Base-by-base conservation (phyloP, 2,797 vertebrate genomes). In the Prunella strophiata region DNA sequence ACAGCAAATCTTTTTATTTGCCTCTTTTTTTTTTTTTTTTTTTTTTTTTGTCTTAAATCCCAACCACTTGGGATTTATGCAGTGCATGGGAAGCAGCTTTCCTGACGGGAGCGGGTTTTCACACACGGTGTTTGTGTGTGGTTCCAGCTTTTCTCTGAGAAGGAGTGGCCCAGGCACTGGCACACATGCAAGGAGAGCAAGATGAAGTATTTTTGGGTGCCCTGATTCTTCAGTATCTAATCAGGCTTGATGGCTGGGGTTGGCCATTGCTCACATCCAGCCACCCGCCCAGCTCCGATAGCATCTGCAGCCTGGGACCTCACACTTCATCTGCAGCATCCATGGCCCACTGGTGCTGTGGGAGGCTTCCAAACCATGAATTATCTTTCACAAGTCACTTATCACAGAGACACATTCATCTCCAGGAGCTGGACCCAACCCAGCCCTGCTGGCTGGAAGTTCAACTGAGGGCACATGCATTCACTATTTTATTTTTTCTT, bases 1-100 rank as follows among this genome's bases (percentile, higher is more conserved):
- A 91, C 79, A 81, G 50, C 73, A 90, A 57, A 93, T 88, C 54
- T 68, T 94, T 94, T 93, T 75, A 91, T 94, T 94, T 95, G 79
- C 42, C 58, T 66, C 55, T 34, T 34, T 34, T 34, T 34, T 34
- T 34, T 34, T 77, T 73, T 63, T 93, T 36, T 48, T 36, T 77
- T 73, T 63, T 93, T 36, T 48, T 48, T 77, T 89, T 18, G 38
- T 51, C 55, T 91, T 73, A 70, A 90, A 88, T 76, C 85, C 47
- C 73, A 75, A 10, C 55, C 62, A 9, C 55, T 91, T 14, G 73
- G 94, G 90, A 84, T 94, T 94, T 78, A 62, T 12, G 66, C 88
- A 5, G 79, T 11, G 79, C 25, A 75, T 12, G 70, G 79, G 91
- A 88, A 93, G 95, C 83, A 85, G 95, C 77, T 90, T 61, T 90